Conservation (phyloP, 2,797 vertebrate species). For the Enteromius treurensis region DNA sequence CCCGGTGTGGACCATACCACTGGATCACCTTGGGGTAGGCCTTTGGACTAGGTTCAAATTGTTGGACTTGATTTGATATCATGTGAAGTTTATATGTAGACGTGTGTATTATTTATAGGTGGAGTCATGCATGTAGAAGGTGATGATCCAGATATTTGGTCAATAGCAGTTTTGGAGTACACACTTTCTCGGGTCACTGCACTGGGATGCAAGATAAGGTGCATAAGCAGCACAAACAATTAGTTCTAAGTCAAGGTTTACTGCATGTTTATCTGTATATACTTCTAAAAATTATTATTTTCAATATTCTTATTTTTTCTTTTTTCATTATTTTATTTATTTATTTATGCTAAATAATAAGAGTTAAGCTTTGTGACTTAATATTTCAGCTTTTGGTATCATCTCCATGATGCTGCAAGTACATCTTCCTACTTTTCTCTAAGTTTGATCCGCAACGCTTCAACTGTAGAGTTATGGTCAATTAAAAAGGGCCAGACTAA, state of each 20-base stretch:
- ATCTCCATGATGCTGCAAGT: conserved; percentile 54
- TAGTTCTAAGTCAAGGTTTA: not conserved
- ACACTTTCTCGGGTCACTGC: conserved; percentile 58
- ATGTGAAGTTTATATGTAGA: not conserved
- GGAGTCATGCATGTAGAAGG: conserved; percentile 73
- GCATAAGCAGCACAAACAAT: conserved; percentile 10
- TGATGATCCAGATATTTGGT: accelerated
- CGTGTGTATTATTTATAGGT: conserved; percentile 63
- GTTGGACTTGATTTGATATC: not conserved
- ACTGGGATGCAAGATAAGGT: conserved; percentile 78
- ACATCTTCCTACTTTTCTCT: conserved; percentile 54
- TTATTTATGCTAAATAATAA: not conserved
- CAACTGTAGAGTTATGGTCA: conserved; percentile 32
- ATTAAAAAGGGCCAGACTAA: conserved; percentile 56
- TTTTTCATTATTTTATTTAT: not conserved
- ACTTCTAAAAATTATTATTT: too few species aligned
- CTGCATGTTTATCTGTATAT: not conserved
- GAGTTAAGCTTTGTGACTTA: conserved; percentile 1
- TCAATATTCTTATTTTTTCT: not conserved
- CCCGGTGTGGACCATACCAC: conserved; percentile 78
- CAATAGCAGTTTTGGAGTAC: conserved; percentile 64
- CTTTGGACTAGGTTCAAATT: not conserved
- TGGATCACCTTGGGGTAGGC: conserved; percentile 70
- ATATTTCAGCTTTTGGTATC: conserved; percentile 79
- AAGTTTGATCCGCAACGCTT: conserved; percentile 46